Evolutionary conservation across 2,797 vertebrate genomes (phyloP).

Genomic region (Scyliorhinus canicula): DNA sequence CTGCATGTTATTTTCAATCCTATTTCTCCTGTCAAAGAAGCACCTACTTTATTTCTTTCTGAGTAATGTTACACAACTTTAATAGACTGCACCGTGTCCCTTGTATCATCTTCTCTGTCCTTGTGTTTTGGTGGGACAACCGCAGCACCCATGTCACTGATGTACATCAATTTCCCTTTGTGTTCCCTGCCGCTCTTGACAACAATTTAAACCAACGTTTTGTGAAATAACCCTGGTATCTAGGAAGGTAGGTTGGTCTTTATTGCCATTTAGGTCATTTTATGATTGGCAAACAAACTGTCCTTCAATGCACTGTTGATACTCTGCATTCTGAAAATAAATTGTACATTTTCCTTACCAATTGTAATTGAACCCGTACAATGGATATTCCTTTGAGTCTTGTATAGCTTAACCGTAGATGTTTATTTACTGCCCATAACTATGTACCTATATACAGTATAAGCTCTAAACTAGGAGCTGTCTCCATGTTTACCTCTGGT

Average conservation of each 20-base stretch:
- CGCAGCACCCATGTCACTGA: neutral
- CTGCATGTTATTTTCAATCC: neutral
- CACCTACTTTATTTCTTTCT: conserved; percentile 14
- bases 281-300: neutral
- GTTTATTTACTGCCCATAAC: too few relatives aligned
- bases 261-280: neutral
- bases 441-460: too few relatives aligned
- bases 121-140: neutral
- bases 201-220: neutral
- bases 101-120: neutral
- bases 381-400: neutral
- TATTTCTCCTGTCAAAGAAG: neutral
- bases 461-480: too few relatives aligned
- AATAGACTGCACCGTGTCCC: neutral
- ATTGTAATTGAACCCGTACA: neutral
- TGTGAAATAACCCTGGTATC: neutral
- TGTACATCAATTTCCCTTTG: neutral
- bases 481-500: too few relatives aligned
- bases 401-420: too few relatives aligned
- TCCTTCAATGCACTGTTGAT: neutral
- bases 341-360: neutral
- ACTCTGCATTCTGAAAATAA: neutral
- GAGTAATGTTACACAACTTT: neutral
- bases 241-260: neutral
- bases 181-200: neutral